phyloP scores from a whole-genome alignment of 1,140 invertebrate species.

The Leguminivora glycinivorella region DNA sequence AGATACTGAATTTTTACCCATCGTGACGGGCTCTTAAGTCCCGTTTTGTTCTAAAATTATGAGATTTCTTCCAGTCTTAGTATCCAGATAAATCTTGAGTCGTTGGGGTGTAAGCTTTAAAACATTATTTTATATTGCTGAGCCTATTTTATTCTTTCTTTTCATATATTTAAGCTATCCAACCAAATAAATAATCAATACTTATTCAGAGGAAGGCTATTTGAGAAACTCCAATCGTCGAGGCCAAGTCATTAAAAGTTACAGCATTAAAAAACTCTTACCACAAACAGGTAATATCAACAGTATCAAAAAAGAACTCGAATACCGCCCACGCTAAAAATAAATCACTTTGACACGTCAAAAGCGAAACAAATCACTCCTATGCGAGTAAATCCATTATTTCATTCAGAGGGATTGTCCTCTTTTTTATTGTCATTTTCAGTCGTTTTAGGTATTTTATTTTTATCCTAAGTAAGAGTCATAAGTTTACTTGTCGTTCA shows the following conservation, averaged over 20 bases:
- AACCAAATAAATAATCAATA: no score
- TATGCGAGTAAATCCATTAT: neutral
- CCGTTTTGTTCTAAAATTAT: no score
- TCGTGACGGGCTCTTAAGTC: no score
- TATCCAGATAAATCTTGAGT: no score
- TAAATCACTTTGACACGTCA: neutral
- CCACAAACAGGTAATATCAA: neutral
- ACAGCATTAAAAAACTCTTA: neutral
- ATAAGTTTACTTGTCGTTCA: neutral
- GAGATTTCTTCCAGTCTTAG: no score
- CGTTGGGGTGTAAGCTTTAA: no score
- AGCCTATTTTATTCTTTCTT: no score
- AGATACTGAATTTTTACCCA: no score
- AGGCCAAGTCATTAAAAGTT: neutral
- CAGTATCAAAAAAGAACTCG: neutral
- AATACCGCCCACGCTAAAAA: neutral
- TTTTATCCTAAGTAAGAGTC: neutral
- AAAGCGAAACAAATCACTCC: conserved; percentile 2
- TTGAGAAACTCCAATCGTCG: no score
- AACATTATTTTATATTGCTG: no score
- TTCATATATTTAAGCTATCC: no score
- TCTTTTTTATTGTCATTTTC: neutral
- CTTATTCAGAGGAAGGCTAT: no score
- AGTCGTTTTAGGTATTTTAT: neutral
- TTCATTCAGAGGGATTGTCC: neutral